Evolutionary conservation across 1,140 invertebrate species (phyloP).

Genomic region (Drosophila gunungcola): DNA sequence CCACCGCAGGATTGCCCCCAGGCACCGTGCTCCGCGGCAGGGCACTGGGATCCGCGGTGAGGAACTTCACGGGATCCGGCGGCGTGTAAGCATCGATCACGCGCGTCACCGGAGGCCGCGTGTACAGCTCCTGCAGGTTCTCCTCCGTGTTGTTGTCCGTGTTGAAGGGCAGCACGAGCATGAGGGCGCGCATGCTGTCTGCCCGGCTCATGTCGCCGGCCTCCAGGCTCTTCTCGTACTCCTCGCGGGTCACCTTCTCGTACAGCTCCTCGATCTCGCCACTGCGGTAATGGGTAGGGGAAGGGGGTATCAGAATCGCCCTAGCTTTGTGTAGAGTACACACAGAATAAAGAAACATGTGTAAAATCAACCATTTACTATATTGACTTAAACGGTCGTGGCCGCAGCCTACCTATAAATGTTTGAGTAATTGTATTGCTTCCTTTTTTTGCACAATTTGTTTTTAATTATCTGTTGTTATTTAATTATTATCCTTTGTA

Average conservation of each 20-base stretch:
- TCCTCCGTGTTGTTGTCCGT: conserved; percentile 84
- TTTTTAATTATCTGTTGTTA: too few species aligned
- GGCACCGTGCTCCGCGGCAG: conserved; percentile 47
- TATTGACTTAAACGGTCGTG: too few species aligned
- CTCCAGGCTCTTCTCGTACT: conserved; percentile 81
- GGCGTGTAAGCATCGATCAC: conserved; percentile 78
- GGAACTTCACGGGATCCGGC: conserved; percentile 74
- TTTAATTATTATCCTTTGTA: too few species aligned
- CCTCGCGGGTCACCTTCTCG: conserved; percentile 86
- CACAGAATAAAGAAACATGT: too few species aligned
- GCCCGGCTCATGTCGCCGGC: conserved; percentile 84
- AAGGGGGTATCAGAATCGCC: background rate
- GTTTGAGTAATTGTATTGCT: too few species aligned
- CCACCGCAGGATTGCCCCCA: conserved; percentile 64
- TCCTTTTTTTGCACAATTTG: too few species aligned
- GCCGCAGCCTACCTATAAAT: too few species aligned
- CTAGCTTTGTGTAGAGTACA: background rate
- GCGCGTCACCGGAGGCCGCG: conserved; percentile 75
- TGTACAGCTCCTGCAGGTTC: conserved; percentile 83
- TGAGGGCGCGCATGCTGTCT: conserved; percentile 86
- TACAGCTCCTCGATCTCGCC: conserved; percentile 87
- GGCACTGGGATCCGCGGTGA: conserved; percentile 69
- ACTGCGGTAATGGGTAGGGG: conserved; percentile 43
- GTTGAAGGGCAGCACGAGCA: conserved; percentile 87
- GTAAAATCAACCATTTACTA: too few species aligned